Conservation (phyloP, 2,888 invertebrate genomes). For the Lasioglossum vierecki region DNA sequence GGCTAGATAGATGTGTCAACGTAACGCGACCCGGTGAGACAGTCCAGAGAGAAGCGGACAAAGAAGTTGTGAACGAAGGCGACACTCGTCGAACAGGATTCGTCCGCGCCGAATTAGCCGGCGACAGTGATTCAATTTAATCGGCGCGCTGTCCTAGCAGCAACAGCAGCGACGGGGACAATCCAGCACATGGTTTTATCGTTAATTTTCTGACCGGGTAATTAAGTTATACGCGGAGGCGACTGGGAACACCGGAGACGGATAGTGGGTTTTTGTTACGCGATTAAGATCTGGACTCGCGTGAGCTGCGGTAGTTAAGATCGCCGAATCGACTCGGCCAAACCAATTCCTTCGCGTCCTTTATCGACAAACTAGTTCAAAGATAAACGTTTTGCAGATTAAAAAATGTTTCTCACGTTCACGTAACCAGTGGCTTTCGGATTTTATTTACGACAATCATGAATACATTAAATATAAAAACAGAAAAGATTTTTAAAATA, state of each 20-base stretch:
- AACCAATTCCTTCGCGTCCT: background rate
- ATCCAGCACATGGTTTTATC: constrained; percentile 31
- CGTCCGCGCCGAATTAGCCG: constrained; percentile 36
- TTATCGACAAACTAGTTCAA: background rate
- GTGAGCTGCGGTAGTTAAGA: constrained; percentile 42
- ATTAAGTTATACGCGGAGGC: constrained; percentile 43
- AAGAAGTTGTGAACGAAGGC: constrained; percentile 20
- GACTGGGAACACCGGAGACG: background rate
- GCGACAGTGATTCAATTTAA: constrained; percentile 48
- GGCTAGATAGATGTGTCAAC: background rate
- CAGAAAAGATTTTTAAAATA: background rate
- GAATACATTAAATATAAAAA: background rate
- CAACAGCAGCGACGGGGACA: background rate
- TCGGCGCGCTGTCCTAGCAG: constrained; percentile 5
- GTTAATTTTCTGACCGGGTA: constrained; percentile 37
- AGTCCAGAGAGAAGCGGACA: background rate
- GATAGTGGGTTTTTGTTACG: constrained; percentile 36
- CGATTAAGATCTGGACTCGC: constrained; percentile 46
- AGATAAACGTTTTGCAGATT: background rate
- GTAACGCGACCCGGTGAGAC: background rate
- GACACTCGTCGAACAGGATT: constrained; percentile 41
- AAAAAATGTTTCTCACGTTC: background rate
- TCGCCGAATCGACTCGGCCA: constrained; percentile 14
- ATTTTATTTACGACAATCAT: background rate
- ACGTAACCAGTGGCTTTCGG: background rate